A percentile compares a stretch with the other conserved stretches of the same genome.
These are phyloP conservation scores for Luffia ferchaultella DNA, from an alignment of 2,888 invertebrate genomes.

Conservation along the genomic window DNA sequence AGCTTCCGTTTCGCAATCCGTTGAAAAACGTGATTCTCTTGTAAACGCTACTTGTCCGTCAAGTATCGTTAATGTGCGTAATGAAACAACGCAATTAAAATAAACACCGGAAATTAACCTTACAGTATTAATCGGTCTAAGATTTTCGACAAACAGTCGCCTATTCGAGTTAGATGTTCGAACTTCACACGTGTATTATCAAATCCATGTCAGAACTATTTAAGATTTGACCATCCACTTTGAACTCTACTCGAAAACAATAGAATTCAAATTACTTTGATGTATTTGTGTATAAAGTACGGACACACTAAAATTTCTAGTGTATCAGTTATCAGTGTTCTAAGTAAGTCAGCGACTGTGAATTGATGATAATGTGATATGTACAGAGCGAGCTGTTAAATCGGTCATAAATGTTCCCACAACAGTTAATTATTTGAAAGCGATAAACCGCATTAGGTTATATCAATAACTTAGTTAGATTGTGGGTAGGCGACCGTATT, in stretches of 20 bases:
- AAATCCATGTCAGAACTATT: not conserved
- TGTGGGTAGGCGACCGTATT: too few species aligned
- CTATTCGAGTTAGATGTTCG: not conserved
- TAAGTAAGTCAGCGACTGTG: slow-evolving; percentile 31
- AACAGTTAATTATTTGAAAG: slow-evolving; percentile 20
- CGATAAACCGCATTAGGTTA: slow-evolving; percentile 22
- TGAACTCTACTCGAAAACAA: not conserved
- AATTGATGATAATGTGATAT: slow-evolving; percentile 33
- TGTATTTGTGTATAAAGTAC: not conserved
- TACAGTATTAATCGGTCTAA: not conserved
- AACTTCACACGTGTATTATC: slow-evolving; percentile 6
- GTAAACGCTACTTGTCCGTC: not conserved
- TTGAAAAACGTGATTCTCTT: not conserved
- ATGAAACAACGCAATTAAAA: not conserved
- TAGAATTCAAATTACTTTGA: not conserved
- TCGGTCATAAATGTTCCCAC: slow-evolving; percentile 11
- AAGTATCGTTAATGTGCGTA: not conserved
- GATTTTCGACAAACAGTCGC: not conserved
- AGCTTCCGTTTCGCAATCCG: not conserved
- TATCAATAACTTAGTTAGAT: slow-evolving; percentile 25
- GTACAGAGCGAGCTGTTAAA: slow-evolving; percentile 7
- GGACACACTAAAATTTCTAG: slow-evolving; percentile 7
- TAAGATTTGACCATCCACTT: not conserved
- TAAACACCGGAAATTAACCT: not conserved
- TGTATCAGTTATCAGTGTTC: slow-evolving; percentile 25